phyloP scores from a whole-genome alignment of 2,797 vertebrate species.

The Spheniscus humboldti region DNA sequence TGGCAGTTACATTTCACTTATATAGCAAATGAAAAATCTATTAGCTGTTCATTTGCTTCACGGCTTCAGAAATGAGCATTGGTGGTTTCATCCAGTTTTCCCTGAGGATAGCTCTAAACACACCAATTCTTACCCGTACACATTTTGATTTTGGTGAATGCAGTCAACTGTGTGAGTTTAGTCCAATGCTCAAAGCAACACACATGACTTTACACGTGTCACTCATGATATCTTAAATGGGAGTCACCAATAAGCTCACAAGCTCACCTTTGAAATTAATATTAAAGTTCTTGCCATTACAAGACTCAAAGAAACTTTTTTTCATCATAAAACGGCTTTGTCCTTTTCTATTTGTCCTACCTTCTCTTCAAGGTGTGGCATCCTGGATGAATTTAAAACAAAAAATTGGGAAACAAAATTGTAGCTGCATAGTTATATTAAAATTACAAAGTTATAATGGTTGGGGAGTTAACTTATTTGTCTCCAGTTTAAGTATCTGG shows the following conservation, averaged over 20 bases:
- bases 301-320: not conserved
- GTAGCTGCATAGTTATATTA: not conserved
- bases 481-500: not conserved
- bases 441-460: not conserved
- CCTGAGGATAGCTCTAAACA: not conserved
- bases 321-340: not conserved
- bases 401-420: not conserved
- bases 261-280: not conserved
- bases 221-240: not conserved
- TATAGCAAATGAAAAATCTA: not conserved
- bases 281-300: not conserved
- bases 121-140: not conserved
- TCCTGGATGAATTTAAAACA: not conserved
- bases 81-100: not conserved
- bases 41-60: constrained; percentile 13
- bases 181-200: not conserved
- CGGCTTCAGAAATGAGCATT: not conserved
- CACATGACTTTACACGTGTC: fast-evolving
- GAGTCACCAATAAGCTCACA: not conserved
- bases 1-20: constrained; percentile 1
- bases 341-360: not conserved
- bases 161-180: not conserved
- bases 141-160: not conserved
- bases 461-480: not conserved
- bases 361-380: not conserved